phyloP scores from a whole-genome alignment of 2,797 vertebrate species.

The Netta rufina region DNA sequence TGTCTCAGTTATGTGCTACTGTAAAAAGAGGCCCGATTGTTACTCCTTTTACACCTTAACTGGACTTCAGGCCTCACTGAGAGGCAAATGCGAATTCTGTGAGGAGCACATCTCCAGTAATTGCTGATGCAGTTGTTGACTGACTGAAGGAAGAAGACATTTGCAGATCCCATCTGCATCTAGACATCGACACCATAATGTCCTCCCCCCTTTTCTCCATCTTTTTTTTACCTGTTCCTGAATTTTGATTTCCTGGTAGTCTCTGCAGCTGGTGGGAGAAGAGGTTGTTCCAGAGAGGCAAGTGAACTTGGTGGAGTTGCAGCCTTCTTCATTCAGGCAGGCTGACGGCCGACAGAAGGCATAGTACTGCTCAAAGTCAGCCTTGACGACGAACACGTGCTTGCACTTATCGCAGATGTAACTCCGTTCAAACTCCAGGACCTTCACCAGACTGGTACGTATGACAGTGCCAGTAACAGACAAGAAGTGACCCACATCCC shows the following conservation, averaged over 20 bases:
- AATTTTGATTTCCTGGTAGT: slow-evolving; percentile 98
- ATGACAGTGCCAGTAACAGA: slow-evolving; percentile 95
- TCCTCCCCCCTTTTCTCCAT: background rate
- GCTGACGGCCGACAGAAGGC: slow-evolving; percentile 79
- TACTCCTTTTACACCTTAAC: background rate
- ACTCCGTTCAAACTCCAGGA: slow-evolving; percentile 92
- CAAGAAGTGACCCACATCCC: slow-evolving; percentile 92
- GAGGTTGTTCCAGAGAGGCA: slow-evolving; percentile 85
- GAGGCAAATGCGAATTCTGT: background rate
- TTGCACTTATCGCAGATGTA: slow-evolving; percentile 94
- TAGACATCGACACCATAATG: background rate
- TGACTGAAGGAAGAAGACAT: background rate
- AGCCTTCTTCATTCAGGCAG: slow-evolving; percentile 85
- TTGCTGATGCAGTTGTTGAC: rapidly evolving
- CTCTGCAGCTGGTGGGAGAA: slow-evolving; percentile 85
- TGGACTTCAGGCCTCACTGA: background rate
- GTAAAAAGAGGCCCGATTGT: background rate
- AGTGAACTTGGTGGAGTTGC: slow-evolving; percentile 88
- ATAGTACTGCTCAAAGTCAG: slow-evolving; percentile 92
- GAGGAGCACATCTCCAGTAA: background rate
- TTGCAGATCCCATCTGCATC: background rate
- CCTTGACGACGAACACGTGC: slow-evolving; percentile 83
- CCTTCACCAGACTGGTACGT: slow-evolving; percentile 89
- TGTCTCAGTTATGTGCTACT: background rate
- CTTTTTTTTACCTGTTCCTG: slow-evolving; percentile 88